Percentiles rank a stretch among this genome's conserved stretches.
These are phyloP conservation scores for Oncorhynchus nerka DNA, from an alignment of 2,113 vertebrate genomes.

Conservation along the genomic window DNA sequence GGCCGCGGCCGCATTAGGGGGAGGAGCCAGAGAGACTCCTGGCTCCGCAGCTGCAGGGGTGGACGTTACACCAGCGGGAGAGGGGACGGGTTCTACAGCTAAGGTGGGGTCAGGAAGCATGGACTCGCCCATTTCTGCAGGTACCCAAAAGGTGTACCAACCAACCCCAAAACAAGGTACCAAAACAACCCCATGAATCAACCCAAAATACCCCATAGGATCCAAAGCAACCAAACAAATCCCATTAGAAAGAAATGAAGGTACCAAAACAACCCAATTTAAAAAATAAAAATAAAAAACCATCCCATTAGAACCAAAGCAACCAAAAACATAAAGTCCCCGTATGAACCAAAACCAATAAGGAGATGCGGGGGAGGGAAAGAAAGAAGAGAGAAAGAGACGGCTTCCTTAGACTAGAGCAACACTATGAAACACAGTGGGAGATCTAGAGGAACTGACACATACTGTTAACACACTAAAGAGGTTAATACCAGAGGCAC, in stretches of 20 bases:
- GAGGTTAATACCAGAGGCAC: conserved; percentile 6
- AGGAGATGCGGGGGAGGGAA: conserved; percentile 61
- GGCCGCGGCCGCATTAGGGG: conserved; percentile 76
- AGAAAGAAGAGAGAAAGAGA: conserved; percentile 52
- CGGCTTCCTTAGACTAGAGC: conserved; percentile 60
- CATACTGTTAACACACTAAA: conserved; percentile 7
- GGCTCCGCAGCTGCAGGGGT: conserved; percentile 71
- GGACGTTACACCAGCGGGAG: conserved; percentile 76
- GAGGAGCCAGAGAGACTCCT: conserved; percentile 73
- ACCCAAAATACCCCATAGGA: conserved; percentile 14
- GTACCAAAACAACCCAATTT: no score
- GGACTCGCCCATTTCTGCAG: conserved; percentile 76
- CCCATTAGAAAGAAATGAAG: no score
- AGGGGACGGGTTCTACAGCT: conserved; percentile 69
- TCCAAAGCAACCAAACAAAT: conserved; percentile 28
- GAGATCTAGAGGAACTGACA: no score
- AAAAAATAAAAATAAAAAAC: no score
- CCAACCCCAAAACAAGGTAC: conserved; percentile 43
- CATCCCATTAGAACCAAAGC: no score
- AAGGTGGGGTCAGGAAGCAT: conserved; percentile 75
- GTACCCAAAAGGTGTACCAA: conserved; percentile 45
- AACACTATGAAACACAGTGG: conserved; percentile 50
- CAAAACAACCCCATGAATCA: not conserved
- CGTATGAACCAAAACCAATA: conserved; percentile 40
- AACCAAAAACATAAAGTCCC: no score